Conservation (phyloP, 2,888 invertebrate species). For the Aromia moschata region DNA sequence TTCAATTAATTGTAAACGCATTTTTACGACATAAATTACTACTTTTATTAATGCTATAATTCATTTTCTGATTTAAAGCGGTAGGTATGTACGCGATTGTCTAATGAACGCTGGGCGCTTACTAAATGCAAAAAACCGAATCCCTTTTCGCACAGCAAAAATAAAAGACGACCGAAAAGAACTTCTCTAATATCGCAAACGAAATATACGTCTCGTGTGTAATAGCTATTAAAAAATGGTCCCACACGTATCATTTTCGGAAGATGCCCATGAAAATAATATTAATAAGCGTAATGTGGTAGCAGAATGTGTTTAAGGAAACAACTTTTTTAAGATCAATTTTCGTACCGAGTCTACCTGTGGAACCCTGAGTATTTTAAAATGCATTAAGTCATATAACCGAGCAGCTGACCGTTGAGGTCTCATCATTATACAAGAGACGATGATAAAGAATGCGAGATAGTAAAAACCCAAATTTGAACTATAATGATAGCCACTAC, state of each 20-base stretch:
- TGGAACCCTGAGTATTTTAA: slow-evolving; percentile 47
- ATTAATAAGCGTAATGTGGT: slow-evolving; percentile 36
- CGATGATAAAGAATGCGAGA: slow-evolving; percentile 23
- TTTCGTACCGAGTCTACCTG: slow-evolving; percentile 31
- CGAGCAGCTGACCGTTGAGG: slow-evolving; percentile 42
- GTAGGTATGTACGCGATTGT: slow-evolving; percentile 6
- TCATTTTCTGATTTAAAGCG: slow-evolving; percentile 7
- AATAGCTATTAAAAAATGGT: slow-evolving; percentile 12
- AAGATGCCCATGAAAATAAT: slow-evolving; percentile 16
- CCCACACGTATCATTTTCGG: slow-evolving; percentile 14
- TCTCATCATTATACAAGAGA: slow-evolving; percentile 27
- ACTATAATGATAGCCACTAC: slow-evolving; percentile 14
- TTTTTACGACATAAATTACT: background rate
- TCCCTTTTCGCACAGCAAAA: background rate
- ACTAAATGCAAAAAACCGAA: slow-evolving; percentile 1
- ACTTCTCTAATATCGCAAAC: slow-evolving; percentile 11
- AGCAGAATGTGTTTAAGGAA: slow-evolving; percentile 34
- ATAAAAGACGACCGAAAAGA: slow-evolving; percentile 8
- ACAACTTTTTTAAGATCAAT: slow-evolving; percentile 32
- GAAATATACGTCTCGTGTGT: slow-evolving; percentile 17
- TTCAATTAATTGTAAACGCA: background rate
- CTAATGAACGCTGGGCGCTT: slow-evolving; percentile 3
- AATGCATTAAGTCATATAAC: slow-evolving; percentile 51
- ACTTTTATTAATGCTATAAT: background rate
- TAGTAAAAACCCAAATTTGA: slow-evolving; percentile 24